Base-by-base conservation (phyloP, 2,888 invertebrate species). In the Apodemia mormo region DNA sequence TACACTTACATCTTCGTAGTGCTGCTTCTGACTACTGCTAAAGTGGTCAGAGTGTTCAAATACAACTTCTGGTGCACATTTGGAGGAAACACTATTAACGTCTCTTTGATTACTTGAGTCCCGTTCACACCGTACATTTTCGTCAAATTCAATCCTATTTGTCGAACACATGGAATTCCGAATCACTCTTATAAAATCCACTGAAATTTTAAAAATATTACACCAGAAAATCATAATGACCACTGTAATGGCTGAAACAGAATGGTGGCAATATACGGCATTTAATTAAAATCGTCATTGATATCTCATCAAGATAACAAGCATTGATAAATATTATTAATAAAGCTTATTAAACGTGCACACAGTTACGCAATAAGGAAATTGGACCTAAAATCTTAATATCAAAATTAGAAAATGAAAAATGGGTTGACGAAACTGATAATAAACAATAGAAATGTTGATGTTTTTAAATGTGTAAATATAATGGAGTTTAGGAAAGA, bases 81-180 rank as follows among this genome's bases (percentile, higher is more conserved):
- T 12, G 6, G 1, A 33, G 12, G 58, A 64, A 65, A n/a, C 29
- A 64, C 9, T 58, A 58, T 68, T 68, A n/a, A 45, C 43, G 29
- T 43, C 43, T 14, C 14, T 64, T 52, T 29, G 45, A 49, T 66
- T 49, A 14, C 49, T 14, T 49, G 30, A 49, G 58, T 14, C 49
- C 12, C 9, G 12, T 58, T 58, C 58, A 58, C 58, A 30, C 7
- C 7, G 61, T 61, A 61, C 33, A 33, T 30, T 61, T 5, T 61
- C 61, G 33, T 61, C 61, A 61, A 61, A 61, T 33, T 61, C 61
- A 61, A 61, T 61, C 7, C 33, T 33, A 37, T 61, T 61, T 61
- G 33, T 12, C 14, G 61, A 61, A 61, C 61, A 61, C 37, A 61
- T 33, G 1, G 12, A 58, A 61, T 14, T 33, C 14, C 61, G 12